Percentiles rank a stretch among this genome's conserved stretches.
phyloP scores from a whole-genome alignment of 2,113 vertebrate genomes.

The Oreochromis aureus region DNA sequence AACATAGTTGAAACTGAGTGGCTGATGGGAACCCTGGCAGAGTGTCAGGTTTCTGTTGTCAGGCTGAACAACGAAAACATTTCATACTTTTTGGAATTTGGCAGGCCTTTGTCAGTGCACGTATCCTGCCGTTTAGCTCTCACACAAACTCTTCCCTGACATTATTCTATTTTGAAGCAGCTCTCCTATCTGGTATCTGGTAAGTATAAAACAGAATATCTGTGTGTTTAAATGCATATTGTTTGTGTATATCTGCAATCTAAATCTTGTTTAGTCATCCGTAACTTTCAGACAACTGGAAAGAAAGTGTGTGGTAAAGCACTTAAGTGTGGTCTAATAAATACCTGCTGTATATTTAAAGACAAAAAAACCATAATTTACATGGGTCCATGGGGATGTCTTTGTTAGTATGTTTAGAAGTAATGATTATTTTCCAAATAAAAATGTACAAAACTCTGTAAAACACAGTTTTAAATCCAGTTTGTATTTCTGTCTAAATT shows the following conservation, averaged over 20 bases:
- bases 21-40: neutral
- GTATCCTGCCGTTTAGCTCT: neutral
- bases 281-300: neutral
- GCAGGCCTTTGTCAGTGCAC: neutral
- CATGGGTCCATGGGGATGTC: neutral
- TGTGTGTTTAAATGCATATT: neutral
- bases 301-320: neutral
- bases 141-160: accelerated
- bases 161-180: neutral
- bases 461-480: neutral
- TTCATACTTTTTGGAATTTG: neutral
- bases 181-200: neutral
- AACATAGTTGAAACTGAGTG: neutral
- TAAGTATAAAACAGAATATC: neutral
- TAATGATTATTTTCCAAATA: neutral
- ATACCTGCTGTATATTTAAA: neutral
- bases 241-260: neutral
- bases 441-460: neutral
- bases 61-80: neutral
- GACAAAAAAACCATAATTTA: neutral
- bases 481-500: neutral
- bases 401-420: neutral
- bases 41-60: neutral
- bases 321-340: neutral
- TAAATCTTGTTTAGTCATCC: accelerated